phyloP scores from a whole-genome alignment of 64 coral and sea anemone species.

The Montipora capricornis region DNA sequence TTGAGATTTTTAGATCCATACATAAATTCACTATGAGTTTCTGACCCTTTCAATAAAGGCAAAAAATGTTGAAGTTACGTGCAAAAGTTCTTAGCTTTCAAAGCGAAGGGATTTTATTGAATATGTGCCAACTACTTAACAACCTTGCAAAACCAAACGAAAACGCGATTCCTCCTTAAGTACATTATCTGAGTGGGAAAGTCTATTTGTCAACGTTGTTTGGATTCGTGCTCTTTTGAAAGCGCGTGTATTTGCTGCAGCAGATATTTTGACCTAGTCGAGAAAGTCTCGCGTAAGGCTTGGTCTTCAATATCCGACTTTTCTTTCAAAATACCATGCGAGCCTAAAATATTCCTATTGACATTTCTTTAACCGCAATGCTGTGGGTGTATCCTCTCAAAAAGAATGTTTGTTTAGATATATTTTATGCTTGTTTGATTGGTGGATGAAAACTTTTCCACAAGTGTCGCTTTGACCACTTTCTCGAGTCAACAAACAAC shows the following conservation, averaged over 20 bases:
- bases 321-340: background rate
- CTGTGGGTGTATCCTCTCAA: background rate
- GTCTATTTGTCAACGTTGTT: background rate
- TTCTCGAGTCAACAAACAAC: background rate
- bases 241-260: background rate
- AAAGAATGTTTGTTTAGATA: background rate
- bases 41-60: background rate
- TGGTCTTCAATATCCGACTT: background rate
- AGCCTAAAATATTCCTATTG: slow-evolving; percentile 6
- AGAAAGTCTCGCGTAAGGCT: background rate
- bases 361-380: background rate
- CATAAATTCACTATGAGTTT: background rate
- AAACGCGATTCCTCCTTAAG: background rate
- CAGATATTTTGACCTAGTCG: background rate
- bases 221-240: background rate
- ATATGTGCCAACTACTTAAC: background rate
- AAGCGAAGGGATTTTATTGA: background rate
- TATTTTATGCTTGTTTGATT: background rate
- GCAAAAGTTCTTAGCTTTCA: background rate
- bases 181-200: background rate
- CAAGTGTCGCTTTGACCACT: background rate
- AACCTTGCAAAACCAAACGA: background rate
- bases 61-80: background rate
- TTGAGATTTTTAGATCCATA: background rate
- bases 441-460: background rate